Conservation (phyloP, 2,888 invertebrate species). For the Lithophane leautieri region DNA sequence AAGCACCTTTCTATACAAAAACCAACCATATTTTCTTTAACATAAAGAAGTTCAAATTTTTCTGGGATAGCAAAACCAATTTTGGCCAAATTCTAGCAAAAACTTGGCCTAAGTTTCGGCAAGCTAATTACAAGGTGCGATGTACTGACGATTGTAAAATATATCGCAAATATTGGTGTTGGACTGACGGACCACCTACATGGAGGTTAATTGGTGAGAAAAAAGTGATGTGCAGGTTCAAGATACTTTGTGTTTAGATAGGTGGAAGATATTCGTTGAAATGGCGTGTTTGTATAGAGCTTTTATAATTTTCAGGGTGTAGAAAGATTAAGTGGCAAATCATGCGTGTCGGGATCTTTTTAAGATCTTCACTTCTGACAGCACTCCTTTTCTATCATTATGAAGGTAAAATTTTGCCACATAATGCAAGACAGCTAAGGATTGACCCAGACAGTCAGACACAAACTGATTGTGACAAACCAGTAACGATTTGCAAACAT, state of each 20-base stretch:
- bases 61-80: constrained; percentile 2
- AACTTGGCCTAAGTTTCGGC: constrained; percentile 76
- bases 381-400: constrained; percentile 22
- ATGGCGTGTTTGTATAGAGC: constrained; percentile 52
- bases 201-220: constrained; percentile 54
- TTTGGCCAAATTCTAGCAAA: constrained; percentile 56
- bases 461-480: constrained; percentile 19
- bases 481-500: constrained; percentile 25
- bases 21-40: constrained; percentile 27
- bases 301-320: constrained; percentile 46
- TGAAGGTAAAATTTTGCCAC: constrained; percentile 8
- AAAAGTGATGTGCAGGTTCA: constrained; percentile 57
- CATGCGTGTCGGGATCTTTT: constrained; percentile 41
- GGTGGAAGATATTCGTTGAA: constrained; percentile 37
- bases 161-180: constrained; percentile 81
- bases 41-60: constrained; percentile 4
- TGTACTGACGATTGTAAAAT: constrained; percentile 71
- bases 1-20: constrained; percentile 19
- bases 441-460: not conserved
- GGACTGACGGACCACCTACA: constrained; percentile 79
- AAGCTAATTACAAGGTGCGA: constrained; percentile 79
- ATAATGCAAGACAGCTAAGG: constrained; percentile 3
- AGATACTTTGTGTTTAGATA: constrained; percentile 49
- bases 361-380: constrained; percentile 8
- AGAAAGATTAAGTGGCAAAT: constrained; percentile 43